phyloP scores from a whole-genome alignment of 2,113 vertebrate genomes.

The Trichechus manatus region DNA sequence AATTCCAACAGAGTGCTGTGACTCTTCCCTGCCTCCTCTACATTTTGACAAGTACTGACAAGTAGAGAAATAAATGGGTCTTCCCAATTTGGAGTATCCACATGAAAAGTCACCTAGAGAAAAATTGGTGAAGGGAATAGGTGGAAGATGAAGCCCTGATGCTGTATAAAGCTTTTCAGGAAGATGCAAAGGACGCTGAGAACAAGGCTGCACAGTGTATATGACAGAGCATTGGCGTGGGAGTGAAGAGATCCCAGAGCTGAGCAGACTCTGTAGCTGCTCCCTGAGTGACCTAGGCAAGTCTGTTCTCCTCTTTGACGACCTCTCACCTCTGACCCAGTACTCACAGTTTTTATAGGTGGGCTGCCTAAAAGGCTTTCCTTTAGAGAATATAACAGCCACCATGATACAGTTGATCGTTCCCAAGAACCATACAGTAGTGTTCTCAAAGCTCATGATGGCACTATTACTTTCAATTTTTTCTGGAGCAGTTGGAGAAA shows the following conservation, averaged over 20 bases:
- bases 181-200: not conserved
- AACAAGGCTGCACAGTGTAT: not conserved
- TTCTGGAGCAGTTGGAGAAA: slow-evolving; percentile 49
- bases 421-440: slow-evolving; percentile 89
- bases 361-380: slow-evolving; percentile 90
- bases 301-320: not conserved
- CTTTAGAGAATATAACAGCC: slow-evolving; percentile 90
- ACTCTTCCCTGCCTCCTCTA: not conserved
- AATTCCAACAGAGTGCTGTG: not conserved
- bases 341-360: slow-evolving; percentile 90
- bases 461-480: slow-evolving; percentile 41
- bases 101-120: not conserved
- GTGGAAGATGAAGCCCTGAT: not conserved
- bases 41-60: not conserved
- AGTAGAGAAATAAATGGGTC: not conserved
- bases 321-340: not conserved
- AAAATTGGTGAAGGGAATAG: not conserved
- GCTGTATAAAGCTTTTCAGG: not conserved
- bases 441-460: slow-evolving; percentile 89
- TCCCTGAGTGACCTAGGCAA: not conserved
- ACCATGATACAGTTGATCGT: slow-evolving; percentile 89
- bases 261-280: not conserved
- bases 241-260: not conserved
- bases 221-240: not conserved
- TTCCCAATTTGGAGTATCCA: not conserved